Evolutionary conservation across 1,140 invertebrate genomes (phyloP), one percentile per base, ranked within the genome.

Genomic region (Mycetomoellerius zeteki): DNA sequence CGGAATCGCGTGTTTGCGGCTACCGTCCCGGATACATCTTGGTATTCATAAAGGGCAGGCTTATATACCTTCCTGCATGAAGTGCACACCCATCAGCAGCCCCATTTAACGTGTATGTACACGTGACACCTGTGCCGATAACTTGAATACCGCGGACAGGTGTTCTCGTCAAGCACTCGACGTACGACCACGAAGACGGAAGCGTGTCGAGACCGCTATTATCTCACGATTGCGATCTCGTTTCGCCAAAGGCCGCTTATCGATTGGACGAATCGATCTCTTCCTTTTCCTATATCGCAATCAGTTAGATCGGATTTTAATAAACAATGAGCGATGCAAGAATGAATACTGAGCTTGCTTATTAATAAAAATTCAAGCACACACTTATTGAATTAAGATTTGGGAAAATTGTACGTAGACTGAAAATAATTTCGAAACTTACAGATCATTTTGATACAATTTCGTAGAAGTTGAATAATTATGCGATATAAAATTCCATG

Each of bases 21-120:
- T 47, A 86, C 72, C 82, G 54, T 19, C 33, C 69, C 24, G 24
- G 27, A 62, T 60, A 88, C 87, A 89, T 90, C 85, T 92, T 91
- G 89, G 91, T 94, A 94, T 94, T 94, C 94, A 94, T 94, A 95
- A 95, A 95, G 94, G 94, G 94, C 94, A 94, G 33, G 24, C 50
- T 54, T 71, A 58, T 21, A 69, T 73, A 86, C 21, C n/a, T 43
- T n/a, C 50, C 86, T 62, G 72, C 56, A 65, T 65, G n/a, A 60
- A 69, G 75, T 64, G 52, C 86, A 33, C 62, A 33, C 37, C 30
- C n/a, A 81, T 78, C 60, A 52, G 8, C 24, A 14, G 27, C 65
- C 21, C 52, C 75, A 47, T 67, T 86, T 47, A 47, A n/a, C 24
- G 65, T n/a, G n/a, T 69, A 85, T 33, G 14, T 37, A 60, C 76